Conservation (phyloP, 1,140 invertebrate genomes). For the Leptinotarsa lineolata region DNA sequence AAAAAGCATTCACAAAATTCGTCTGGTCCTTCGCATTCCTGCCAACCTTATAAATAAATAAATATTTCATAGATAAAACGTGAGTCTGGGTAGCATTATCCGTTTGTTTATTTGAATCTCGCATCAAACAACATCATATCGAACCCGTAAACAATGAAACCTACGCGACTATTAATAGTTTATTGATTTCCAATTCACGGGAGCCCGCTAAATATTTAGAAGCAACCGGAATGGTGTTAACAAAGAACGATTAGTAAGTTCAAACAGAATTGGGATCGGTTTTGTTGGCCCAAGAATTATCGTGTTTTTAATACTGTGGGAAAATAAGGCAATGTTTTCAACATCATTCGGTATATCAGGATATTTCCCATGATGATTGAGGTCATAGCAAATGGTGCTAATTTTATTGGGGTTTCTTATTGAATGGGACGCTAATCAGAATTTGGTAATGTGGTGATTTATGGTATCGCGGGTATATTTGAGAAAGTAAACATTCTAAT, state of each 20-base stretch:
- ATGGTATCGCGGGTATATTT: too few relatives aligned
- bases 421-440: too few relatives aligned
- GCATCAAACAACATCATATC: constrained; percentile 1
- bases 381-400: not conserved
- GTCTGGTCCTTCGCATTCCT: too few relatives aligned
- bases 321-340: not conserved
- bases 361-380: not conserved
- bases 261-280: not conserved
- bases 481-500: too few relatives aligned
- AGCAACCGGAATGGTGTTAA: not conserved
- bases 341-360: not conserved
- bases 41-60: too few relatives aligned
- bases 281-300: constrained; percentile 3
- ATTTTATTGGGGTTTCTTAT: not conserved
- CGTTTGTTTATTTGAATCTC: not conserved
- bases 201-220: not conserved
- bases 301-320: not conserved
- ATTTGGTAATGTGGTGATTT: too few relatives aligned
- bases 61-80: not conserved
- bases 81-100: not conserved
- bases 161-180: constrained; percentile 6
- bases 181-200: constrained; percentile 6
- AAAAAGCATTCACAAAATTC: too few relatives aligned
- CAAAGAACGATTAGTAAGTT: constrained; percentile 1
- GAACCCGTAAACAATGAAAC: constrained; percentile 8